Conservation (phyloP, 2,797 vertebrate species). For the Takifugu rubripes region DNA sequence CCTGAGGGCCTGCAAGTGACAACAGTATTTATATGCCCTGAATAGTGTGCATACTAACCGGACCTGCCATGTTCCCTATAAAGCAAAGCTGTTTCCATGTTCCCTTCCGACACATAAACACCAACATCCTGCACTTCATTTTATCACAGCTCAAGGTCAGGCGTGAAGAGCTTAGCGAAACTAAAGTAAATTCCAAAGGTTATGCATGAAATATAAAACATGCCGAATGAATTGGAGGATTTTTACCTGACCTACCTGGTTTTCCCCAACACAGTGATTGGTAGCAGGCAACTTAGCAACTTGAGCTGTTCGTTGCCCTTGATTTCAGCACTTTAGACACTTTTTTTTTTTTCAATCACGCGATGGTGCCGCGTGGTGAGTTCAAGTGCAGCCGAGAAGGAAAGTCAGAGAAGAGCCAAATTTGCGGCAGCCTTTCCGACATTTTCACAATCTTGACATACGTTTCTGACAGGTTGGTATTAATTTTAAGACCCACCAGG, state of each 20-base stretch:
- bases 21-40: constrained; percentile 45
- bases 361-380: constrained; percentile 9
- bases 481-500: constrained; percentile 15
- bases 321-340: constrained; percentile 25
- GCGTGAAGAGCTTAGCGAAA: neutral
- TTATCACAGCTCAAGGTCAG: neutral
- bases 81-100: constrained; percentile 29
- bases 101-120: constrained; percentile 26
- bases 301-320: constrained; percentile 34
- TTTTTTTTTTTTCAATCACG: constrained; percentile 9
- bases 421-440: constrained; percentile 17
- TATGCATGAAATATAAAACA: constrained; percentile 32
- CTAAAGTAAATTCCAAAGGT: constrained; percentile 7
- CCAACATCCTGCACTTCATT: neutral
- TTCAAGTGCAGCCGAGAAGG: constrained; percentile 10
- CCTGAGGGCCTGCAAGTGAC: constrained; percentile 29
- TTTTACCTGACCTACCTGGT: constrained; percentile 2
- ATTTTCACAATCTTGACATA: constrained; percentile 16
- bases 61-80: constrained; percentile 3
- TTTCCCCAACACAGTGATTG: constrained; percentile 21
- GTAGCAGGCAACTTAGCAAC: constrained; percentile 48
- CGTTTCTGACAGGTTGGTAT: constrained; percentile 27
- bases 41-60: constrained; percentile 40
- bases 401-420: neutral
- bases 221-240: constrained; percentile 26